phyloP scores from a whole-genome alignment of 2,888 invertebrate species.

The Cecidostiba fungosa region DNA sequence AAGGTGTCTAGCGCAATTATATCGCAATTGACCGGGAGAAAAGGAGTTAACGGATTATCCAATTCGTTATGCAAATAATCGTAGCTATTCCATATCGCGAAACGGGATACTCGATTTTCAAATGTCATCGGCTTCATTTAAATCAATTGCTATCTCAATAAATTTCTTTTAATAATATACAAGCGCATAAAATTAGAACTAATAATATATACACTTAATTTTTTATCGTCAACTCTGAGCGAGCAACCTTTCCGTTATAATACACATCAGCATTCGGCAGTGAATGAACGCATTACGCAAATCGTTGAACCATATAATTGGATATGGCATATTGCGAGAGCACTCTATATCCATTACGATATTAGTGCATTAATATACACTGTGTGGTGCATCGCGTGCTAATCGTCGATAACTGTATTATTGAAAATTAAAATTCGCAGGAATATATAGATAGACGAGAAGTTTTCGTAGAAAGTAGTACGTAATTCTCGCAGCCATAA shows the following conservation, averaged over 20 bases:
- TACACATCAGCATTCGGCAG: too few relatives aligned
- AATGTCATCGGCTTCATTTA: not conserved
- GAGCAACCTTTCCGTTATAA: not conserved
- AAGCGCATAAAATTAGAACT: too few relatives aligned
- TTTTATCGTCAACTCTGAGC: too few relatives aligned
- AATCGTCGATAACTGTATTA: not conserved
- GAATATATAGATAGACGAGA: not conserved
- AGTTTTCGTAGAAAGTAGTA: conserved; percentile 39
- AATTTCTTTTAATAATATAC: too few relatives aligned
- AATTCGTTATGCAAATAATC: not conserved
- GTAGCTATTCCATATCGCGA: not conserved
- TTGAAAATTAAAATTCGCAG: not conserved
- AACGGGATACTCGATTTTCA: not conserved
- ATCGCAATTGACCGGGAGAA: not conserved
- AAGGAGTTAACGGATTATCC: conserved; percentile 9
- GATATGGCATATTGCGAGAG: not conserved
- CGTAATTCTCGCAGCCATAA: conserved; percentile 28
- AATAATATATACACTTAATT: too few relatives aligned
- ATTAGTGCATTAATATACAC: not conserved
- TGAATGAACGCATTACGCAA: not conserved
- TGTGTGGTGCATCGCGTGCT: not conserved
- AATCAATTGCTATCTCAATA: not conserved
- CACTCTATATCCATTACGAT: not conserved
- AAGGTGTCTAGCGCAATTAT: not conserved
- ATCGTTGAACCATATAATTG: not conserved